Conservation (phyloP, 2,888 invertebrate species). For the Hydriomena furcata region DNA sequence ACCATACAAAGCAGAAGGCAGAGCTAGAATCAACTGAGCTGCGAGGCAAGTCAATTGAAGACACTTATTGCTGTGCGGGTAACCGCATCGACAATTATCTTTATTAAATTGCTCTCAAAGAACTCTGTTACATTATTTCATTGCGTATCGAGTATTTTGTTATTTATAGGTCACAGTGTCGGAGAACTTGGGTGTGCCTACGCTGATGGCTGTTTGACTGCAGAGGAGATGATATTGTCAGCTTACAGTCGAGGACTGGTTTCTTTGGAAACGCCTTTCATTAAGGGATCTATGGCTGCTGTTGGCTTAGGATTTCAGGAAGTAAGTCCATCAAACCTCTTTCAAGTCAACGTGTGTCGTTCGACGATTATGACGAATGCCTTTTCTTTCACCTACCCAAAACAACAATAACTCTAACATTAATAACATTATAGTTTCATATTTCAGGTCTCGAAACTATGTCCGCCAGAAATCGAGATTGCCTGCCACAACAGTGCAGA, state of each 20-base stretch:
- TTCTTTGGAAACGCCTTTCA: constrained; percentile 84
- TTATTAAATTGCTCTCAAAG: no score
- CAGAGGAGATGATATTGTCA: constrained; percentile 90
- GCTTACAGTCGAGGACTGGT: constrained; percentile 90
- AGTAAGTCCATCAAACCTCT: constrained; percentile 44
- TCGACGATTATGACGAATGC: no score
- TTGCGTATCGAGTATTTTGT: not conserved
- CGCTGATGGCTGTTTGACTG: constrained; percentile 92
- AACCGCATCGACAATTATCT: no score
- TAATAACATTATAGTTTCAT: not conserved
- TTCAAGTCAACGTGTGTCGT: no score
- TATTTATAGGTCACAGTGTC: constrained; percentile 69
- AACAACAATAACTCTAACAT: no score
- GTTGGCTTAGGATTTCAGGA: constrained; percentile 85
- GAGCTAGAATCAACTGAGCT: no score
- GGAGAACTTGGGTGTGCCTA: constrained; percentile 97
- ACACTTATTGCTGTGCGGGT: no score
- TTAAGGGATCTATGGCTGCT: constrained; percentile 94
- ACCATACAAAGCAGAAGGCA: no score
- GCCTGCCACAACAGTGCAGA: constrained; percentile 91
- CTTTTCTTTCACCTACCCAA: no score
- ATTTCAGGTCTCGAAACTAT: constrained; percentile 37
- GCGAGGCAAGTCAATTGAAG: no score
- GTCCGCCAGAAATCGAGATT: constrained; percentile 78
- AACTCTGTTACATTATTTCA: no score